Evolutionary conservation across 2,797 vertebrate species (phyloP).

Genomic region (Rhyacichthys aspro): DNA sequence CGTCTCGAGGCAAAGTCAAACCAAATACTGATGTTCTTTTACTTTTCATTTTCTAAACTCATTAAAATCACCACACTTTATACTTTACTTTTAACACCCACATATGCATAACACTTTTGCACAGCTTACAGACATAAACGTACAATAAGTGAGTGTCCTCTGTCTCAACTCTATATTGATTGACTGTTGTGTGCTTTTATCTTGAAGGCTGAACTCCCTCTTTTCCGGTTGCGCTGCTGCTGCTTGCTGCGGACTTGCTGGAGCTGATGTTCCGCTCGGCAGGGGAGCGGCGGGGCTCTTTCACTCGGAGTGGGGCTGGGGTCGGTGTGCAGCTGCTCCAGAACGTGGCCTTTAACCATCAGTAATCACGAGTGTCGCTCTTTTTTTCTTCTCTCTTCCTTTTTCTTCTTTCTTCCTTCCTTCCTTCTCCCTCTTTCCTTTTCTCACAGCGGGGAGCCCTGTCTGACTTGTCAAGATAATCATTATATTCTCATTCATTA

Average conservation of each 20-base stretch:
- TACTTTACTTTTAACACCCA: too few relatives aligned
- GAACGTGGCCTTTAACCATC: constrained; percentile 49
- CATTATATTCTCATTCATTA: constrained; percentile 46
- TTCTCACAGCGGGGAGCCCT: constrained; percentile 33
- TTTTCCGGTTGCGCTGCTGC: neutral
- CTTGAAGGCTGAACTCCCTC: constrained; percentile 36
- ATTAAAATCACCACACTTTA: too few relatives aligned
- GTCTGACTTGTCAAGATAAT: constrained; percentile 40
- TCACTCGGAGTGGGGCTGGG: constrained; percentile 57
- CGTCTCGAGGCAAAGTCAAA: too few relatives aligned
- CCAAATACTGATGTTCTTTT: too few relatives aligned
- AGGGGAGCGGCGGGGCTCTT: constrained; percentile 75
- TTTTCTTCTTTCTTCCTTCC: constrained; percentile 3
- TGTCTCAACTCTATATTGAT: too few relatives aligned
- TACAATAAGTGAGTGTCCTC: too few relatives aligned
- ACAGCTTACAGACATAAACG: too few relatives aligned
- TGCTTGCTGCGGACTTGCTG: constrained; percentile 50
- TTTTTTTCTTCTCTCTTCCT: neutral
- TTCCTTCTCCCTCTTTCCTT: neutral
- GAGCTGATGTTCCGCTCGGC: constrained; percentile 71
- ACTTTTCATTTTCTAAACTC: too few relatives aligned
- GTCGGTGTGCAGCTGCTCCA: constrained; percentile 68
- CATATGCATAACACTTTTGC: too few relatives aligned
- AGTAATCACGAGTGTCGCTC: constrained; percentile 21
- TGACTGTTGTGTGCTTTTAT: constrained; percentile 26